phyloP scores from a whole-genome alignment of 2,888 invertebrate genomes.

The Mythimna pallens region DNA sequence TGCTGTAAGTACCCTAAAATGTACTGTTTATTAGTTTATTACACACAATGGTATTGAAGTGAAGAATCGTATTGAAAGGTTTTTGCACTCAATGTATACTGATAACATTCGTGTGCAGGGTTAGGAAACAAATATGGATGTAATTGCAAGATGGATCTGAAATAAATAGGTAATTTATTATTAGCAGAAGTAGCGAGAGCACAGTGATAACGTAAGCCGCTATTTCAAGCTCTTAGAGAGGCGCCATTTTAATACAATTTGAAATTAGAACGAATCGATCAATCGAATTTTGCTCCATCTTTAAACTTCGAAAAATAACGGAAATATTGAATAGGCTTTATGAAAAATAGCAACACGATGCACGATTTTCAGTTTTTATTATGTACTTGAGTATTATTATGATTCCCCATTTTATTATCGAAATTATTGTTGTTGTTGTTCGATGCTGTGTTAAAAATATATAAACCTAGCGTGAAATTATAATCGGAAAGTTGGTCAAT shows the following conservation, averaged over 20 bases:
- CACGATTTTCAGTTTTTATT: slow-evolving; percentile 11
- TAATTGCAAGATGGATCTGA: too few relatives aligned
- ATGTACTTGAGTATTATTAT: neutral
- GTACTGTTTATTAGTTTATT: neutral
- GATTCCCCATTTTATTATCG: slow-evolving; percentile 5
- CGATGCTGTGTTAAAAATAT: neutral
- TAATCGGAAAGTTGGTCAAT: slow-evolving; percentile 40
- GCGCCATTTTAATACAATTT: slow-evolving; percentile 50
- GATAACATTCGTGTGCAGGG: slow-evolving; percentile 63
- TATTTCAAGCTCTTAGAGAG: slow-evolving; percentile 62
- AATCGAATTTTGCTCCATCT: slow-evolving; percentile 24
- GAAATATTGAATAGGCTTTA: slow-evolving; percentile 7
- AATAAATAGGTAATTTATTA: too few relatives aligned
- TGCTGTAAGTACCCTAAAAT: slow-evolving; percentile 1
- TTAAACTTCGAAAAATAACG: slow-evolving; percentile 27
- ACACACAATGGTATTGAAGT: slow-evolving; percentile 1
- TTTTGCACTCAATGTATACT: slow-evolving; percentile 46
- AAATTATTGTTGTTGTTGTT: slow-evolving; percentile 3
- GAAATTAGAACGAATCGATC: slow-evolving; percentile 46
- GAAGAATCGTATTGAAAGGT: slow-evolving; percentile 1
- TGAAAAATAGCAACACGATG: slow-evolving; percentile 6
- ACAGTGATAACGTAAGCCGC: slow-evolving; percentile 68
- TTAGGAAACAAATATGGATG: slow-evolving; percentile 11
- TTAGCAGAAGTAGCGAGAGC: slow-evolving; percentile 60
- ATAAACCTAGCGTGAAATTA: slow-evolving; percentile 16